Evolutionary conservation across 1,140 invertebrate species (phyloP).

Genomic region (Drosophila sp.): DNA sequence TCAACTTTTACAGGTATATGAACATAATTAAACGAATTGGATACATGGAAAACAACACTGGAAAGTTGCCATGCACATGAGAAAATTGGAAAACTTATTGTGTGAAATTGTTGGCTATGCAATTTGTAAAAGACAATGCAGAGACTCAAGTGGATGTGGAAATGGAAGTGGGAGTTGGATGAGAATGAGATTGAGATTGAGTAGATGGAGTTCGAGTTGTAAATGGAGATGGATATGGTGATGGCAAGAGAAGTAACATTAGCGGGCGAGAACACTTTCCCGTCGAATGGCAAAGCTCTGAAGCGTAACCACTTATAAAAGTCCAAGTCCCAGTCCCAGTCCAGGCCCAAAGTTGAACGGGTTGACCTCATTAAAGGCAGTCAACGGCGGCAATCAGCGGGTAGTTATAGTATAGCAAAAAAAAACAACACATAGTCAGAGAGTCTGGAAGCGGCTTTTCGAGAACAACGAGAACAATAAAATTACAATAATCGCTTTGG

Average conservation of each 20-base stretch:
- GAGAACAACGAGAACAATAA: constrained; percentile 59
- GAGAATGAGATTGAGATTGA: too few relatives aligned
- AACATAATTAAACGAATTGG: constrained; percentile 18
- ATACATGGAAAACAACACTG: constrained; percentile 16
- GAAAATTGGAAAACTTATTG: constrained; percentile 35
- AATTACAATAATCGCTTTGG: constrained; percentile 80
- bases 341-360: constrained; percentile 30
- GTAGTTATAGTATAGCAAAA: constrained; percentile 31
- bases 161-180: not conserved
- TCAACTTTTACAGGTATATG: not conserved
- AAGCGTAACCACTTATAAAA: constrained; percentile 66
- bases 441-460: constrained; percentile 25
- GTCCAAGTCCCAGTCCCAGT: not conserved
- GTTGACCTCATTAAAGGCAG: constrained; percentile 72
- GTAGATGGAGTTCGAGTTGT: not conserved
- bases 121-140: constrained; percentile 53
- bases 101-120: constrained; percentile 43
- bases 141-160: not conserved
- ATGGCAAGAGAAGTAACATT: constrained; percentile 16
- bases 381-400: constrained; percentile 57
- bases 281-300: constrained; percentile 53
- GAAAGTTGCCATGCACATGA: constrained; percentile 11
- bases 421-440: constrained; percentile 28
- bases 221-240: not conserved
- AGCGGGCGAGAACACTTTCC: constrained; percentile 68